Evolutionary conservation across 2,888 invertebrate genomes (phyloP).

Genomic region (Tanytarsus gracilentus): DNA sequence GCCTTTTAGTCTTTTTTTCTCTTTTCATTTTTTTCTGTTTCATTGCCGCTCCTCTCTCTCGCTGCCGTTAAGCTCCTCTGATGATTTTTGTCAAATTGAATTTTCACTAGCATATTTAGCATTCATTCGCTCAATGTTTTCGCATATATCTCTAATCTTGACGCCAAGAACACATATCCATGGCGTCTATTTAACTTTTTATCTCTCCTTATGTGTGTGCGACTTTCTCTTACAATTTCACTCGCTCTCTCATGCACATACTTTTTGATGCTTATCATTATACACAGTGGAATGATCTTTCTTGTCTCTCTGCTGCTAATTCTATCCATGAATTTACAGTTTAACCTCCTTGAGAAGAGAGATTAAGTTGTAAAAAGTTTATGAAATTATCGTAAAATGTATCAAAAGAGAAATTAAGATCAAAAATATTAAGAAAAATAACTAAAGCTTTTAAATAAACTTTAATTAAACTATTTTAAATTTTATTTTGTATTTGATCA

Average conservation of each 20-base stretch:
- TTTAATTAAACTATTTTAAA: too few species aligned
- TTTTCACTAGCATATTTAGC: constrained; percentile 29
- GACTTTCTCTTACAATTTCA: background rate
- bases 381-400: too few species aligned
- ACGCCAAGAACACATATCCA: constrained; percentile 1
- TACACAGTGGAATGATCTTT: background rate
- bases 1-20: background rate
- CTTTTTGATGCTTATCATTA: constrained; percentile 7
- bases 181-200: constrained; percentile 25
- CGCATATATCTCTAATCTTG: constrained; percentile 27
- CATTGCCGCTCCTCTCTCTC: too few species aligned
- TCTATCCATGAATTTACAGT: too few species aligned
- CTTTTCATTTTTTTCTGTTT: background rate
- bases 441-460: too few species aligned
- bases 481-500: too few species aligned
- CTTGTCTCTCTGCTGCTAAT: background rate
- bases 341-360: background rate
- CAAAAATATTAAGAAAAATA: too few species aligned
- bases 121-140: constrained; percentile 24
- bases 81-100: constrained; percentile 29
- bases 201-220: background rate
- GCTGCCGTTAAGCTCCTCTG: constrained; percentile 21
- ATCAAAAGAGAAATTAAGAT: too few species aligned
- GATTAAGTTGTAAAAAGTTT: too few species aligned
- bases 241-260: background rate